phyloP scores from a whole-genome alignment of 2,888 invertebrate species.

The Epicampocera succincta region DNA sequence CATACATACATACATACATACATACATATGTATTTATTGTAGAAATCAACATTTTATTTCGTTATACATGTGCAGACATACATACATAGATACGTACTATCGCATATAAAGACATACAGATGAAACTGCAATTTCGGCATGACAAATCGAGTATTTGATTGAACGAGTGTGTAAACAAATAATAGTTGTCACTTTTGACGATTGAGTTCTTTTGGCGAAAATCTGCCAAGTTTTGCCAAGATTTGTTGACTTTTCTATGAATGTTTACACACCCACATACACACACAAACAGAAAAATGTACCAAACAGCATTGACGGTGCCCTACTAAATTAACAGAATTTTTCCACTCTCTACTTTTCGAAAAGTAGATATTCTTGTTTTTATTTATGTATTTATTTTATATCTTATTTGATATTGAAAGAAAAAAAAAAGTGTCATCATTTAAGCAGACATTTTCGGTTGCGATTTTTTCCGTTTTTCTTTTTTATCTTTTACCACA shows the following conservation, averaged over 20 bases:
- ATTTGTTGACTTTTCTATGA: constrained; percentile 59
- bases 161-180: constrained; percentile 60
- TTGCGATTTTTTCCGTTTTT: constrained; percentile 17
- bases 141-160: constrained; percentile 23
- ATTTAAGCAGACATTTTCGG: background rate
- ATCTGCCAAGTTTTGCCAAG: constrained; percentile 66
- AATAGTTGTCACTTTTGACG: constrained; percentile 67
- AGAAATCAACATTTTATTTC: no score
- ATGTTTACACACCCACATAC: background rate
- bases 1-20: no score
- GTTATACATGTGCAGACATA: no score
- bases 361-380: constrained; percentile 19
- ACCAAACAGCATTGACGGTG: constrained; percentile 29
- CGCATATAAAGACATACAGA: background rate
- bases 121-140: background rate
- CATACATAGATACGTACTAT: no score
- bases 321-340: background rate
- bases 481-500: constrained; percentile 5
- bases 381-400: constrained; percentile 35
- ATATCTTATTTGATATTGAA: constrained; percentile 61
- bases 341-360: constrained; percentile 2
- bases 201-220: constrained; percentile 61
- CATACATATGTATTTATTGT: no score
- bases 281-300: constrained; percentile 7
- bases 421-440: constrained; percentile 36